Conservation (phyloP, 2,888 invertebrate genomes). For the Embidobia sp. region DNA sequence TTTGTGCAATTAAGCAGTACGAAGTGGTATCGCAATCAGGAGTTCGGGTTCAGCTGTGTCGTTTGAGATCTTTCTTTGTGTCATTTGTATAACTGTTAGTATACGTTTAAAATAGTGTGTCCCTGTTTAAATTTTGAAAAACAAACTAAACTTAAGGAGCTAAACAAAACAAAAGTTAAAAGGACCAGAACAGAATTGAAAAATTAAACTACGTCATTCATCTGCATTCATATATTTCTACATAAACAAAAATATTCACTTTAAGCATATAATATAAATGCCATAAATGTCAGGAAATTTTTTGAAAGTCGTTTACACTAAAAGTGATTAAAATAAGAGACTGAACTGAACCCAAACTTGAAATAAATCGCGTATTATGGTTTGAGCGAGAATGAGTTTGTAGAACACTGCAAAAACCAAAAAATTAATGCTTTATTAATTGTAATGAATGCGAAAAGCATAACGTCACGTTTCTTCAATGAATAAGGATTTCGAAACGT, state of each 20-base stretch:
- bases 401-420: slow-evolving; percentile 65
- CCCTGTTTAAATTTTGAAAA: too few relatives aligned
- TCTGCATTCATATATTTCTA: too few relatives aligned
- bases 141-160: too few relatives aligned
- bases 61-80: too few relatives aligned
- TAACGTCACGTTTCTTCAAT: slow-evolving; percentile 19
- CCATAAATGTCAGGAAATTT: too few relatives aligned
- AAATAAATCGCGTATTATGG: slow-evolving; percentile 13
- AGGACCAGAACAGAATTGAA: neutral
- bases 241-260: too few relatives aligned
- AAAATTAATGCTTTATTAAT: slow-evolving; percentile 72
- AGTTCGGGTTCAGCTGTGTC: slow-evolving; percentile 29
- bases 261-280: too few relatives aligned
- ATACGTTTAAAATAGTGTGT: too few relatives aligned
- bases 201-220: too few relatives aligned
- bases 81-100: too few relatives aligned
- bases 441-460: slow-evolving; percentile 29
- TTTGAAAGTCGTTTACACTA: too few relatives aligned
- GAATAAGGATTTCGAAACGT: slow-evolving; percentile 14
- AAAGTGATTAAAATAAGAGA: slow-evolving; percentile 1
- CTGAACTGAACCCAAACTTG: slow-evolving; percentile 16
- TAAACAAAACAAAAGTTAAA: too few relatives aligned
- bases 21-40: slow-evolving; percentile 1
- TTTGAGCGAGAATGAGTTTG: slow-evolving; percentile 41
- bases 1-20: slow-evolving; percentile 31